Evolutionary conservation across 2,113 vertebrate species (phyloP).

Genomic region (Trematomus loennbergii): DNA sequence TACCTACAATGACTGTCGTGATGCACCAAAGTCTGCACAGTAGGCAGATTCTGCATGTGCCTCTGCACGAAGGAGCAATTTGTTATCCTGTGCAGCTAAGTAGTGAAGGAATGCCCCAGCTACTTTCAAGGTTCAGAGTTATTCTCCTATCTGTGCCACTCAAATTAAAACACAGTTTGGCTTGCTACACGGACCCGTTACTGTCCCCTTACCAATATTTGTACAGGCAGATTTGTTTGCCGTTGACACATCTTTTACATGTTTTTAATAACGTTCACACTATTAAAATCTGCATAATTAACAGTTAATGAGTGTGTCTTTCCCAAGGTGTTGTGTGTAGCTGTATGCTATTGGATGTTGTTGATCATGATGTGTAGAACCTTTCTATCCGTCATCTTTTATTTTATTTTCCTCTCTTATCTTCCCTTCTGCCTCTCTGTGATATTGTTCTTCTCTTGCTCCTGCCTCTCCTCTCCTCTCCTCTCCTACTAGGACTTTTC

Average conservation of each 20-base stretch:
- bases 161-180: constrained; percentile 28
- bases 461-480: constrained; percentile 18
- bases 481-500: constrained; percentile 40
- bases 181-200: background rate
- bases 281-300: constrained; percentile 39
- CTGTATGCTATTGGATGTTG: constrained; percentile 18
- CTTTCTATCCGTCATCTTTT: constrained; percentile 14
- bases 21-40: constrained; percentile 43
- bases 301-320: constrained; percentile 34
- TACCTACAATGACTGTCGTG: constrained; percentile 29
- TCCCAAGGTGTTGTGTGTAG: constrained; percentile 7
- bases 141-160: constrained; percentile 30
- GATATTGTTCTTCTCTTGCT: constrained; percentile 11
- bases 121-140: constrained; percentile 39
- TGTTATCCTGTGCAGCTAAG: constrained; percentile 44
- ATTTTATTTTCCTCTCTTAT: constrained; percentile 11
- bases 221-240: constrained; percentile 1
- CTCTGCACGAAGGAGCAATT: constrained; percentile 46
- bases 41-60: constrained; percentile 50
- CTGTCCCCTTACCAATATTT: background rate
- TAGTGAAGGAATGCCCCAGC: constrained; percentile 32
- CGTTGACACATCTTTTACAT: constrained; percentile 18
- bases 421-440: background rate
- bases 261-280: constrained; percentile 5
- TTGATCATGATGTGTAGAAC: constrained; percentile 14